phyloP scores from a whole-genome alignment of 1,140 invertebrate species.

The Sweltsa coloradensis region DNA sequence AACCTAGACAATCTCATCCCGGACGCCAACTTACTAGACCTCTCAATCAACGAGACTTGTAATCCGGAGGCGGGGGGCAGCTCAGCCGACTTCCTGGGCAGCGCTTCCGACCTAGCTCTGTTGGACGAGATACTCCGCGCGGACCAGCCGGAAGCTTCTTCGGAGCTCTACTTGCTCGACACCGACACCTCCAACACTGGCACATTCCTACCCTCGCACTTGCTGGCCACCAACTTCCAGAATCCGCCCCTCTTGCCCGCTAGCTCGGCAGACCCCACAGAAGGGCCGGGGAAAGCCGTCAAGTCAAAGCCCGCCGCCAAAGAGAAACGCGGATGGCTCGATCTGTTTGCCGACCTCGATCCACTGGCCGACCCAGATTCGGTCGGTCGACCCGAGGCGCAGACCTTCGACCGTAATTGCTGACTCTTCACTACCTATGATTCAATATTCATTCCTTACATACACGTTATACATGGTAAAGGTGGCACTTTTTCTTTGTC shows the following conservation, averaged over 20 bases:
- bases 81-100: slow-evolving; percentile 24
- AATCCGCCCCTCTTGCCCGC: no score
- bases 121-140: slow-evolving; percentile 28
- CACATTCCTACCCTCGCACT: slow-evolving; percentile 6
- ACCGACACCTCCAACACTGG: no score
- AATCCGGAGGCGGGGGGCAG: slow-evolving; percentile 10
- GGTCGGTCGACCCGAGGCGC: slow-evolving; percentile 27
- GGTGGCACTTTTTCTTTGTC: no score
- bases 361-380: slow-evolving; percentile 67
- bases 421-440: slow-evolving; percentile 4
- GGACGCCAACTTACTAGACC: no score
- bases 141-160: no score
- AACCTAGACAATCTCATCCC: no score
- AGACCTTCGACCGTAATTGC: slow-evolving; percentile 10
- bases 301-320: slow-evolving; percentile 32
- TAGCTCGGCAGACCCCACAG: no score
- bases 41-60: slow-evolving; percentile 19
- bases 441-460: no score
- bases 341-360: slow-evolving; percentile 87
- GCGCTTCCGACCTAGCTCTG: slow-evolving; percentile 25
- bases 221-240: no score
- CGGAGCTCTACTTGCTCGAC: no score
- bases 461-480: no score
- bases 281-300: no score
- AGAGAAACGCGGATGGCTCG: slow-evolving; percentile 52